Conservation (phyloP, 2,797 vertebrate genomes). For the Oceanodroma leucorhoa region DNA sequence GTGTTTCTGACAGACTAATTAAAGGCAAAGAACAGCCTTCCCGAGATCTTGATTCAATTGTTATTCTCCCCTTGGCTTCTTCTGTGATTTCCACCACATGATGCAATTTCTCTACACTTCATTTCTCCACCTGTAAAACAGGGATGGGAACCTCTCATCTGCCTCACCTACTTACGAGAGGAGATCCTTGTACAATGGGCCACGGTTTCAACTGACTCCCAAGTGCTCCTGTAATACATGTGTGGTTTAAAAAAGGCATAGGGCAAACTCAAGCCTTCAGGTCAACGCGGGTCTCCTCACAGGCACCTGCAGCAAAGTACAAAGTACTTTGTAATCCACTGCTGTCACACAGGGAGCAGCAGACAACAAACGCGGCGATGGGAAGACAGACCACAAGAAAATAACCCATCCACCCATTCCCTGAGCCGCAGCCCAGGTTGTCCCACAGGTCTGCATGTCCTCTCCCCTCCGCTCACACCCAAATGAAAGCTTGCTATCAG, state of each 20-base stretch:
- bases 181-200: rapidly evolving
- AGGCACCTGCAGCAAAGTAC: neutral
- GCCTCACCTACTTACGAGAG: rapidly evolving
- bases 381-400: neutral
- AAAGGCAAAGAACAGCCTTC: neutral
- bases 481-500: neutral
- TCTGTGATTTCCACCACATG: neutral
- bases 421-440: neutral
- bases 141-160: neutral
- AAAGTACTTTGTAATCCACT: neutral
- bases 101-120: neutral
- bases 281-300: neutral
- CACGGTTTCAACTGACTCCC: neutral
- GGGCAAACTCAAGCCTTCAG: neutral
- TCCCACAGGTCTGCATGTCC: neutral
- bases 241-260: neutral
- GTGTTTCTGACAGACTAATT: conserved; percentile 30
- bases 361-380: rapidly evolving
- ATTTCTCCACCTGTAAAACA: neutral
- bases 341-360: neutral
- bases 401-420: neutral
- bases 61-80: neutral
- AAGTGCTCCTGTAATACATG: rapidly evolving
- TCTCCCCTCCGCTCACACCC: neutral
- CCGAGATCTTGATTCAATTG: neutral